A percentile compares a stretch with the other conserved stretches of the same genome.
Conservation (phyloP, 2,888 invertebrate species). For the Marronus borbonicus region DNA sequence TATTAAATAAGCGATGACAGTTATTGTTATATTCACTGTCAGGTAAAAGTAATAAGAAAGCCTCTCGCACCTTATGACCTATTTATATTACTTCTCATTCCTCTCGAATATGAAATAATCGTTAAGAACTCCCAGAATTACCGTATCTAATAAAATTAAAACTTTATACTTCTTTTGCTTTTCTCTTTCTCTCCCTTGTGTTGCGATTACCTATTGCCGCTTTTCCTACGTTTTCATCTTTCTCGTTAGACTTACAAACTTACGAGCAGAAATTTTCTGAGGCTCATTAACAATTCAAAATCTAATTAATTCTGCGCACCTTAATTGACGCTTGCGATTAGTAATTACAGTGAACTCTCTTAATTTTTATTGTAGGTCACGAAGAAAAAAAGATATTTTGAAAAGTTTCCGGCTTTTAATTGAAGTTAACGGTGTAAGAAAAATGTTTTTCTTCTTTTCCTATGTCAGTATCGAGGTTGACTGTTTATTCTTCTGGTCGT, state of each 20-base stretch:
- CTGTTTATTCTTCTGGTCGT: background rate
- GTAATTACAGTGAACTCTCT: constrained; percentile 42
- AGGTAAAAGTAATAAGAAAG: background rate
- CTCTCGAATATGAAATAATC: constrained; percentile 36
- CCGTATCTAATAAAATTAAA: constrained; percentile 39
- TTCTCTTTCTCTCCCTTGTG: constrained; percentile 21
- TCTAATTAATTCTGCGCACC: constrained; percentile 40
- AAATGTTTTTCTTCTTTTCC: background rate
- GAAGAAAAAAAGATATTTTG: background rate
- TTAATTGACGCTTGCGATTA: constrained; percentile 45
- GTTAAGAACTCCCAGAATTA: constrained; percentile 33
- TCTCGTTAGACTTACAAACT: constrained; percentile 24
- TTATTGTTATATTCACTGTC: no score
- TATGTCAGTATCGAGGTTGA: background rate
- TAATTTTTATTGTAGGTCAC: constrained; percentile 32
- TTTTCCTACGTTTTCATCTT: constrained; percentile 31
- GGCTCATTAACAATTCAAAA: constrained; percentile 48
- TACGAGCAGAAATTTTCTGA: constrained; percentile 36
- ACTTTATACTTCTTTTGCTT: constrained; percentile 35
- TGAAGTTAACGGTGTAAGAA: constrained; percentile 20
- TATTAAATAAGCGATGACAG: no score
- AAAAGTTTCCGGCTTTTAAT: constrained; percentile 1
- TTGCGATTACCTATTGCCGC: background rate
- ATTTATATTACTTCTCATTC: constrained; percentile 1
- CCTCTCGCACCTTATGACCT: constrained; percentile 10